Percentiles rank a stretch among this genome's conserved stretches.
Evolutionary conservation across 92 coral and sea anemone genomes (phyloP).

Genomic region (Paramuricea clavata): DNA sequence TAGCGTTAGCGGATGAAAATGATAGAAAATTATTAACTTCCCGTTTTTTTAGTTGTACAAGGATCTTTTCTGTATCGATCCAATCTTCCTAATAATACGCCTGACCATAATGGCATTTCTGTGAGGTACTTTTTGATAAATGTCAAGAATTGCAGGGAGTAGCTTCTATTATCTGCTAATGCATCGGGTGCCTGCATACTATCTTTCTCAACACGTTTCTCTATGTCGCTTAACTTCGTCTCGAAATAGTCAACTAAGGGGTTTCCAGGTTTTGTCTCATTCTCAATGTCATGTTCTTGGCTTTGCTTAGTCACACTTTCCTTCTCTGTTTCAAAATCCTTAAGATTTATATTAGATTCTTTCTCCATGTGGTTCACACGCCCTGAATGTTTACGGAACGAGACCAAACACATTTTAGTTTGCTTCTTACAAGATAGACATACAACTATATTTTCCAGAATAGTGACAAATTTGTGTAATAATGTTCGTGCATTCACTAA

Average conservation of each 20-base stretch:
- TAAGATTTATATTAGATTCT: not conserved
- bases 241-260: not conserved
- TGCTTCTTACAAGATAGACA: constrained; percentile 39
- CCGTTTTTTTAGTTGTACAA: not conserved
- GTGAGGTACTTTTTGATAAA: not conserved
- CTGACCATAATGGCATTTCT: constrained; percentile 25
- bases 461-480: constrained; percentile 19
- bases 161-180: not conserved
- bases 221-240: not conserved
- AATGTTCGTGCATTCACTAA: constrained; percentile 50
- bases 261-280: not conserved
- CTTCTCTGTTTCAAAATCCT: not conserved
- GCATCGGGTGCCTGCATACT: too few relatives aligned
- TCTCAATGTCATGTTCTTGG: not conserved
- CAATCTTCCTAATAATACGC: constrained; percentile 1
- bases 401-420: not conserved
- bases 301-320: too few relatives aligned
- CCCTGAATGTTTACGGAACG: not conserved
- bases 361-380: constrained; percentile 22
- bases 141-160: not conserved
- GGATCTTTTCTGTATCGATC: not conserved
- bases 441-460: constrained; percentile 17
- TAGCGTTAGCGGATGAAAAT: constrained; percentile 16
- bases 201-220: not conserved
- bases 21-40: not conserved